Percentiles rank a stretch among this genome's conserved stretches.
Conservation (phyloP, 2,888 invertebrate species). For the Nephrotoma appendiculata region DNA sequence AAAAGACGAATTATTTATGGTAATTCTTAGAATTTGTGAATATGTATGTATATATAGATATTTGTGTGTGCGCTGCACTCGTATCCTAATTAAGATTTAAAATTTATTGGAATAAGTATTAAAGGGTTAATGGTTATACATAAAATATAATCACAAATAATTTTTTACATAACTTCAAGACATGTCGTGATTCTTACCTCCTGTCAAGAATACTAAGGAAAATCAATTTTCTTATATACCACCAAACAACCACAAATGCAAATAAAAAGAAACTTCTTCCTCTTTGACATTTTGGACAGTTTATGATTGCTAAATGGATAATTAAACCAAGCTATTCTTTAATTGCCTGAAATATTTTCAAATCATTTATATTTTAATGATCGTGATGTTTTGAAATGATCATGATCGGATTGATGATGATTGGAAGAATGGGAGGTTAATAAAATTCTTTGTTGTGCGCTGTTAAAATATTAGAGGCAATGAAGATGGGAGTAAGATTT, state of each 20-base stretch:
- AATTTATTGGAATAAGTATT: neutral
- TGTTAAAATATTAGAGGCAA: neutral
- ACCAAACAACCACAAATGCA: neutral
- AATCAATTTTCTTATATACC: neutral
- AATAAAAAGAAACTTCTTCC: neutral
- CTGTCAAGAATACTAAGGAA: neutral
- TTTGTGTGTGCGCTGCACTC: neutral
- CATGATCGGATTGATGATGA: neutral
- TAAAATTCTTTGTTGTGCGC: neutral
- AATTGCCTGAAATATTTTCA: neutral
- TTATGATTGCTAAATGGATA: neutral
- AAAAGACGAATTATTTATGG: neutral
- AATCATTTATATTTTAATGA: neutral
- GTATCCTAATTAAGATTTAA: neutral
- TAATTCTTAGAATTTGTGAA: neutral
- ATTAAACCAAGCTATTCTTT: neutral
- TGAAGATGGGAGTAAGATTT: neutral
- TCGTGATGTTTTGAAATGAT: neutral
- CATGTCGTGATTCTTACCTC: neutral
- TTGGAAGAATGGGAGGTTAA: neutral
- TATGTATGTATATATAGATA: neutral
- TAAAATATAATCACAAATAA: neutral
- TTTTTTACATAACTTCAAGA: neutral
- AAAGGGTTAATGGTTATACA: neutral
- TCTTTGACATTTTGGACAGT: neutral